These are phyloP conservation scores for Astropecten irregularis DNA, from an alignment of 53 echinoderm and acorn worm species.

Conservation along the genomic window DNA sequence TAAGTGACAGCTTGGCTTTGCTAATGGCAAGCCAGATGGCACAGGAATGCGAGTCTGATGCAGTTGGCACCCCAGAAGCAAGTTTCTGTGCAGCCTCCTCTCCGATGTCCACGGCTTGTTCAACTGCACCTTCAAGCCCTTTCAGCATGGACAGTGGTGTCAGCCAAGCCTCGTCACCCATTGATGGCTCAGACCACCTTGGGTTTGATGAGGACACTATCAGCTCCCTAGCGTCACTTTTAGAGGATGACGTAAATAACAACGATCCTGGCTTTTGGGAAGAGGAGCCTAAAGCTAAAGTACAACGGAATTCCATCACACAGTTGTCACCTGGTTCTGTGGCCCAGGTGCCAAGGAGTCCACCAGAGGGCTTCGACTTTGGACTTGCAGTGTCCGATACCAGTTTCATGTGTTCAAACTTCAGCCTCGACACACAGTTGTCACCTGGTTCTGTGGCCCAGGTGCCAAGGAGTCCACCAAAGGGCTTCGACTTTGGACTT, in stretches of 20 bases:
- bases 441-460: constrained; percentile 45
- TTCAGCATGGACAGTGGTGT: constrained; percentile 40
- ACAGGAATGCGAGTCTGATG: constrained; percentile 27
- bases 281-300: constrained; percentile 47
- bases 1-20: constrained; percentile 47
- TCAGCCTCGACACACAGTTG: constrained; percentile 45
- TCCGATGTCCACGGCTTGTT: constrained; percentile 54
- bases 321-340: constrained; percentile 41
- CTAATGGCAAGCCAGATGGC: constrained; percentile 33
- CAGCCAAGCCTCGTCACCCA: constrained; percentile 32
- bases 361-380: constrained; percentile 46
- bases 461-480: constrained; percentile 47
- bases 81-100: constrained; percentile 31
- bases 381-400: constrained; percentile 43
- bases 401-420: constrained; percentile 59
- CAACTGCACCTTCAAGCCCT: constrained; percentile 34
- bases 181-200: constrained; percentile 36
- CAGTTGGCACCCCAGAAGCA: not conserved
- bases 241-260: constrained; percentile 73
- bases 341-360: constrained; percentile 50
- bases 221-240: constrained; percentile 72
- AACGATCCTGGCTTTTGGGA: constrained; percentile 52
- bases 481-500: constrained; percentile 58
- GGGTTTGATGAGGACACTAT: constrained; percentile 84
- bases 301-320: constrained; percentile 48